Evolutionary conservation across 2,888 invertebrate species (phyloP).

Genomic region (Acronicta aceris): DNA sequence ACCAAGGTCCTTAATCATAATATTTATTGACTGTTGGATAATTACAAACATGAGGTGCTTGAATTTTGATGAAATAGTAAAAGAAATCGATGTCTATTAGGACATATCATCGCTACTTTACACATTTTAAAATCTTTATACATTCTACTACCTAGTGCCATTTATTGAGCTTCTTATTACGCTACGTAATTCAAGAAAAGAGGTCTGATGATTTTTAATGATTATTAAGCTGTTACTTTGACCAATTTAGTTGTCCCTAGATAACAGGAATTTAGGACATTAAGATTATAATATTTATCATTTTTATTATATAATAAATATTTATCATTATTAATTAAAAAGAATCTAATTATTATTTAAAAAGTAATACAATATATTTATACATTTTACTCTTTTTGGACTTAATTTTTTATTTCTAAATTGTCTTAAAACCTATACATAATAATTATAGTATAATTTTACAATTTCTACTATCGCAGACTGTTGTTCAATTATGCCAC

Average conservation of each 20-base stretch:
- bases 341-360: background rate
- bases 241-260: conserved; percentile 6
- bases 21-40: too few species aligned
- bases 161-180: conserved; percentile 44
- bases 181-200: conserved; percentile 29
- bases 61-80: conserved; percentile 3
- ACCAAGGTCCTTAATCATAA: too few species aligned
- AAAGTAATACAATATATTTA: too few species aligned
- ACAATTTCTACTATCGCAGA: too few species aligned
- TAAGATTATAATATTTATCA: too few species aligned
- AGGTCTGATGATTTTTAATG: conserved; percentile 13
- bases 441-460: too few species aligned
- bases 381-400: too few species aligned
- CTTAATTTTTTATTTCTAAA: too few species aligned
- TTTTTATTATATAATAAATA: too few species aligned
- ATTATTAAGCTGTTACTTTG: conserved; percentile 7
- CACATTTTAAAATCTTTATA: conserved; percentile 59
- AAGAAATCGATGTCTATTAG: conserved; percentile 32
- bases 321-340: background rate
- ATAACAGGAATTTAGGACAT: background rate
- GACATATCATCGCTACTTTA: conserved; percentile 49
- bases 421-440: too few species aligned
- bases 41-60: background rate
- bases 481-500: too few species aligned
- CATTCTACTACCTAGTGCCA: conserved; percentile 46